These are phyloP conservation scores for Pseudochirops cupreus DNA, from an alignment of 2,797 vertebrate species.

Conservation along the genomic window DNA sequence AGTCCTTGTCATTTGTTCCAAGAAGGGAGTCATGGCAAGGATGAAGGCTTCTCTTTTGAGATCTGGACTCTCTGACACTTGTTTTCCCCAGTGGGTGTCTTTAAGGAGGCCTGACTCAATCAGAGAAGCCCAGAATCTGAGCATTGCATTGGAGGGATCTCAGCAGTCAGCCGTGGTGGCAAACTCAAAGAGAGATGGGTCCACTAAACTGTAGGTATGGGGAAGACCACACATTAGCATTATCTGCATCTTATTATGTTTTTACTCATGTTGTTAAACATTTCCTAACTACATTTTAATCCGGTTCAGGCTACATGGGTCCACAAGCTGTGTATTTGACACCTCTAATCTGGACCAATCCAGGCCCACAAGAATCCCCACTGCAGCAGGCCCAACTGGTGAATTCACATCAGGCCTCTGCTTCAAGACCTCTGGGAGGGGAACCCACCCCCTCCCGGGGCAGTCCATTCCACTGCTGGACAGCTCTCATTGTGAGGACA, in stretches of 20 bases:
- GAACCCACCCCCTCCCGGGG: background rate
- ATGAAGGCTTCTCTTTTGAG: background rate
- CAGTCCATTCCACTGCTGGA: background rate
- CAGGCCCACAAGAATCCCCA: background rate
- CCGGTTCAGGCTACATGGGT: background rate
- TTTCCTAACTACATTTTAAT: background rate
- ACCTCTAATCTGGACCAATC: background rate
- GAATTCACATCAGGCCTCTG: background rate
- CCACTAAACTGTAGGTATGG: background rate
- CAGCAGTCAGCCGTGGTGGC: background rate
- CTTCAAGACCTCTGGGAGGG: background rate
- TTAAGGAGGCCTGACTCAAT: background rate
- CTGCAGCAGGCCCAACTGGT: background rate
- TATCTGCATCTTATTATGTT: background rate
- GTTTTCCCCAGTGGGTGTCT: background rate
- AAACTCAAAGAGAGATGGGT: background rate
- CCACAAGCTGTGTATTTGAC: background rate
- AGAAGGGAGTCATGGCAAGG: background rate
- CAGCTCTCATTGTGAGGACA: background rate
- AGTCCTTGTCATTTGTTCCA: background rate
- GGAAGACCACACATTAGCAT: background rate
- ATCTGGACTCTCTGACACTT: background rate
- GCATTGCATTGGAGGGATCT: background rate
- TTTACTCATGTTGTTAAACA: background rate
- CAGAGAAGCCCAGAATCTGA: background rate